Evolutionary conservation across 2,888 invertebrate genomes (phyloP), one percentile per base, ranked within the genome.

Genomic region (Calameuta pallipes): DNA sequence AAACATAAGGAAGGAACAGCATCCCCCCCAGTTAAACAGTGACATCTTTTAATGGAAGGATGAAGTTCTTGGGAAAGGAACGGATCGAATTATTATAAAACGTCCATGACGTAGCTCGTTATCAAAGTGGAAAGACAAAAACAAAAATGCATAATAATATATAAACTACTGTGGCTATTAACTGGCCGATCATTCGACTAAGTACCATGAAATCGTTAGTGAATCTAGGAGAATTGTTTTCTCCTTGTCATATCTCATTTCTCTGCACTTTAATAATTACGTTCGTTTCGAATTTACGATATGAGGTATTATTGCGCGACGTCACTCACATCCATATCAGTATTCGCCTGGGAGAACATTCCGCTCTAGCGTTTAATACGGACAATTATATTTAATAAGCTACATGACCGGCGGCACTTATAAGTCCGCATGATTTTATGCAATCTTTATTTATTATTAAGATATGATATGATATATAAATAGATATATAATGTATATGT

Each of bases 251-350:
- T 56, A 6, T 23, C 23, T 56, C 56, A 56, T 56, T 56, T 56
- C 56, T 56, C 23, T 56, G 56, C 23, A 56, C 15, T 56, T 56
- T 56, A 56, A 56, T 56, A 56, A 56, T 56, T 56, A 56, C 34
- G 31, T 41, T 68, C 77, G 36, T 41, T 77, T 74, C 69, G 77
- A 75, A 74, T 30, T 74, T 30, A 36, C 41, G n/a, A 41, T 34
- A 75, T 69, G 68, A 35, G 68, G 69, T 74, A 74, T 77, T 77
- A 77, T 74, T 56, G 23, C 74, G 41, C 69, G 73, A 69, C 73
- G 76, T 76, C 78, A 75, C 73, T 73, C 56, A 76, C 70, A 68
- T 69, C 78, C 78, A 73, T 76, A 75, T 76, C 78, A 78, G 78
- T 78, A 78, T 78, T 78, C 76, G 70, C 78, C 68, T 73, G 37